phyloP scores from a whole-genome alignment of 92 coral and sea anemone species.

The Zoanthus solanderi region DNA sequence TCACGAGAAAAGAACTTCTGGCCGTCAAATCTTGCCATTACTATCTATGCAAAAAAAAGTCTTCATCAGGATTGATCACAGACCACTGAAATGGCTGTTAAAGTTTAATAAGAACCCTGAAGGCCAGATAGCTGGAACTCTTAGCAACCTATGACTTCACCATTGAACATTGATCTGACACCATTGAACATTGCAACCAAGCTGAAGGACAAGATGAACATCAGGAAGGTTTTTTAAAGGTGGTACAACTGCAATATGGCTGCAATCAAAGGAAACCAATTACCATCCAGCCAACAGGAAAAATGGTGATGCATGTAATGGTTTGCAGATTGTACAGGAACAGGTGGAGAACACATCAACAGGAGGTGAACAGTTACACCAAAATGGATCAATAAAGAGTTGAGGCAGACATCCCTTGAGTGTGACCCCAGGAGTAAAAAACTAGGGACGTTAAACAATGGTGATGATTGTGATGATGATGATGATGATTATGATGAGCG shows the following conservation, averaged over 20 bases:
- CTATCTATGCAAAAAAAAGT: slow-evolving; percentile 30
- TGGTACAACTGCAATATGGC: neutral
- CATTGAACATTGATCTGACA: slow-evolving; percentile 42
- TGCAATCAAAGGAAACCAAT: neutral
- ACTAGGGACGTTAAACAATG: too few relatives aligned
- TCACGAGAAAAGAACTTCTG: neutral
- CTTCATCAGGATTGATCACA: slow-evolving; percentile 38
- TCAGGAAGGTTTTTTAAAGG: neutral
- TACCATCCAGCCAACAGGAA: slow-evolving; percentile 4
- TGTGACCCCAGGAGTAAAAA: too few relatives aligned
- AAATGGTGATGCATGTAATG: neutral
- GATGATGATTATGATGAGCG: too few relatives aligned
- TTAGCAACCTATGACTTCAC: slow-evolving; percentile 31
- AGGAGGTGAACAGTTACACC: neutral
- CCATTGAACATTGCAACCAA: slow-evolving; percentile 16
- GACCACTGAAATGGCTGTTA: slow-evolving; percentile 32
- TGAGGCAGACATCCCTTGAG: too few relatives aligned
- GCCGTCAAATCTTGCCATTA: neutral
- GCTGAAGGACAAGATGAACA: slow-evolving; percentile 19
- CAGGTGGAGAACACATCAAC: neutral
- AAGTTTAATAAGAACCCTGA: slow-evolving; percentile 40
- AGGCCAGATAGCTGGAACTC: slow-evolving; percentile 52
- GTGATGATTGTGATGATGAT: too few relatives aligned
- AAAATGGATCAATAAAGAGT: neutral
- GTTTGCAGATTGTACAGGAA: neutral